These are phyloP conservation scores for Symphodus melops DNA, from an alignment of 2,113 vertebrate genomes.

Conservation along the genomic window DNA sequence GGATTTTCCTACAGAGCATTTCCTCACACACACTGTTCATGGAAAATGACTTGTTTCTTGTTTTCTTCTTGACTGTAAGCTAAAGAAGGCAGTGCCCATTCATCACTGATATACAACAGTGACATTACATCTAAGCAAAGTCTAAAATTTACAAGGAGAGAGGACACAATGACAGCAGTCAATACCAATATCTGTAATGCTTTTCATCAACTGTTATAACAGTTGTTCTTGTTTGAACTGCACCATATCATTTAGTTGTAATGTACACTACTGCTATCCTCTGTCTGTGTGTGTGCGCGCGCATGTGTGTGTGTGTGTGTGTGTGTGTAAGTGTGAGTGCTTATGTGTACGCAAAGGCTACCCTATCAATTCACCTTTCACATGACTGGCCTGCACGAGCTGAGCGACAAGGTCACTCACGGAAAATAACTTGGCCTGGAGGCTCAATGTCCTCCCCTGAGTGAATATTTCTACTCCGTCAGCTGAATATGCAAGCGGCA, in stretches of 20 bases:
- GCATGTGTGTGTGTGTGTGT: constrained; percentile 5
- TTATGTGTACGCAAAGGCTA: constrained; percentile 25
- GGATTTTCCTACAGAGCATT: constrained; percentile 16
- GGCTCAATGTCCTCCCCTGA: constrained; percentile 63
- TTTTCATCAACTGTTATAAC: constrained; percentile 21
- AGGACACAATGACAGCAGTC: constrained; percentile 20
- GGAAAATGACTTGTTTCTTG: neutral
- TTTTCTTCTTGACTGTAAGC: neutral
- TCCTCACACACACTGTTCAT: neutral
- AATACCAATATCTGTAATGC: constrained; percentile 11
- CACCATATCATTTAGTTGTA: constrained; percentile 1
- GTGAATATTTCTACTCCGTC: constrained; percentile 62
- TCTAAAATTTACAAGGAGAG: constrained; percentile 8
- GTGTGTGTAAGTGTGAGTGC: neutral
- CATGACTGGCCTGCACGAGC: constrained; percentile 33
- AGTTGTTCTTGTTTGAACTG: constrained; percentile 34
- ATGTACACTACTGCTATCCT: constrained; percentile 37
- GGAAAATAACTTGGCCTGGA: constrained; percentile 24
- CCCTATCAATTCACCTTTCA: constrained; percentile 30
- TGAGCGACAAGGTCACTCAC: constrained; percentile 62
- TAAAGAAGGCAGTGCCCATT: neutral
- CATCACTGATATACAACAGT: neutral
- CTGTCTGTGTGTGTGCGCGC: neutral
- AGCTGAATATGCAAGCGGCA: constrained; percentile 55
- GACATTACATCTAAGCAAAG: neutral